phyloP scores from a whole-genome alignment of 2,888 invertebrate species.

The Drosophila aldrichi region DNA sequence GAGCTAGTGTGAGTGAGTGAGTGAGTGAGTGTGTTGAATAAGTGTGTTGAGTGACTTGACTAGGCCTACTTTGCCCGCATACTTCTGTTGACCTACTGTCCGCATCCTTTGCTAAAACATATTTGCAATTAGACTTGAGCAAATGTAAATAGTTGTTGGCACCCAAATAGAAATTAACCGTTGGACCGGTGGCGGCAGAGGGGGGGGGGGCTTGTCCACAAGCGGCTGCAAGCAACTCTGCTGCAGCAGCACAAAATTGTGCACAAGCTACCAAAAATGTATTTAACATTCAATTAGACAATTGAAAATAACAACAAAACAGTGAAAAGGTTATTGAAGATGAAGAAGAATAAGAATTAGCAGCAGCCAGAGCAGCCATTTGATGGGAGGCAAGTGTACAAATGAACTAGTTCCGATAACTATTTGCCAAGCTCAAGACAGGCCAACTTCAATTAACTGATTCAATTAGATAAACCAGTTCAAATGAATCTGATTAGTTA shows the following conservation, averaged over 20 bases:
- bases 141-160: conserved; percentile 64
- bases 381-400: background rate
- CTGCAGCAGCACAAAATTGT: conserved; percentile 66
- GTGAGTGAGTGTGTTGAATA: background rate
- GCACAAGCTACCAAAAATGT: conserved; percentile 64
- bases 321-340: background rate
- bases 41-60: conserved; percentile 7
- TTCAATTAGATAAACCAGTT: background rate
- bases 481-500: background rate
- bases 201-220: background rate
- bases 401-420: background rate
- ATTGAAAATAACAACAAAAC: conserved; percentile 48
- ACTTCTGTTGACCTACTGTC: conserved; percentile 50
- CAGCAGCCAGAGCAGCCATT: background rate
- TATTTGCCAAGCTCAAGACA: background rate
- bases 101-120: conserved; percentile 19
- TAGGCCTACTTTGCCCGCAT: conserved; percentile 5
- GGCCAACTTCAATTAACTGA: background rate
- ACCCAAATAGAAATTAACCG: conserved; percentile 63
- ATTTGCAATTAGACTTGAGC: conserved; percentile 63
- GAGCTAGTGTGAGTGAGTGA: background rate
- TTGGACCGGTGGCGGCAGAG: background rate
- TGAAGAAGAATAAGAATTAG: background rate
- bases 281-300: conserved; percentile 80
- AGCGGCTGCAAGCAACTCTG: conserved; percentile 23